A percentile compares a stretch with the other conserved stretches of the same genome.
Conservation (phyloP, 2,797 vertebrate genomes). For the Liparis tanakae region DNA sequence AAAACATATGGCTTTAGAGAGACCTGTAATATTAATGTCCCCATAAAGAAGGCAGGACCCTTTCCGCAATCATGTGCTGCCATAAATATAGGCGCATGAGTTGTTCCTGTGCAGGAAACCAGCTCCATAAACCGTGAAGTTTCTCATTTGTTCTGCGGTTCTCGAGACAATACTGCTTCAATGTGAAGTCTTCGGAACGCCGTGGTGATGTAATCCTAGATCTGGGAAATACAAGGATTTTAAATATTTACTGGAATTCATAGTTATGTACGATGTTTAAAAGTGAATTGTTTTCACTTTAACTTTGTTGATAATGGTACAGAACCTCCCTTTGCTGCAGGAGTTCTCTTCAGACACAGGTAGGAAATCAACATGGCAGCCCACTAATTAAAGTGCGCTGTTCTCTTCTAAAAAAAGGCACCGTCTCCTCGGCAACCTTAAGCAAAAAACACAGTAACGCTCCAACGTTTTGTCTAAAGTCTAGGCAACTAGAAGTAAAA, state of each 20-base stretch:
- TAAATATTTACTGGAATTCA: not conserved
- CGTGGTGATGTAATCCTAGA: not conserved
- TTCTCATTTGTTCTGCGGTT: constrained; percentile 22
- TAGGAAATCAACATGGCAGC: not conserved
- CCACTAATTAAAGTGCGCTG: not conserved
- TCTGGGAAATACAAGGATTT: not conserved
- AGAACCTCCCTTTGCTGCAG: not conserved
- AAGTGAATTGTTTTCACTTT: not conserved
- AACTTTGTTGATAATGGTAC: not conserved
- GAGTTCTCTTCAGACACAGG: not conserved
- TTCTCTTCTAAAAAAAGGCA: not conserved
- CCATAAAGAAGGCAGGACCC: constrained; percentile 34
- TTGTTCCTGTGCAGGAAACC: constrained; percentile 17
- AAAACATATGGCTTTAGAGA: constrained; percentile 55
- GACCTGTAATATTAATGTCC: constrained; percentile 66
- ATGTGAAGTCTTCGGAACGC: not conserved
- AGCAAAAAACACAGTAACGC: not conserved
- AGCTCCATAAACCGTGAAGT: not conserved
- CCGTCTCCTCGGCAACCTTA: not conserved
- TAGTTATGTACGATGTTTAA: not conserved
- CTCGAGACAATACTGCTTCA: constrained; percentile 1
- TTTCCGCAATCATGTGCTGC: constrained; percentile 24
- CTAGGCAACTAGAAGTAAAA: not conserved
- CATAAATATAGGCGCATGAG: constrained; percentile 31
- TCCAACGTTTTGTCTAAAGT: not conserved